A percentile compares a stretch with the other conserved stretches of the same genome.
phyloP scores from a whole-genome alignment of 2,113 vertebrate species.

The Phyllopteryx taeniolatus region DNA sequence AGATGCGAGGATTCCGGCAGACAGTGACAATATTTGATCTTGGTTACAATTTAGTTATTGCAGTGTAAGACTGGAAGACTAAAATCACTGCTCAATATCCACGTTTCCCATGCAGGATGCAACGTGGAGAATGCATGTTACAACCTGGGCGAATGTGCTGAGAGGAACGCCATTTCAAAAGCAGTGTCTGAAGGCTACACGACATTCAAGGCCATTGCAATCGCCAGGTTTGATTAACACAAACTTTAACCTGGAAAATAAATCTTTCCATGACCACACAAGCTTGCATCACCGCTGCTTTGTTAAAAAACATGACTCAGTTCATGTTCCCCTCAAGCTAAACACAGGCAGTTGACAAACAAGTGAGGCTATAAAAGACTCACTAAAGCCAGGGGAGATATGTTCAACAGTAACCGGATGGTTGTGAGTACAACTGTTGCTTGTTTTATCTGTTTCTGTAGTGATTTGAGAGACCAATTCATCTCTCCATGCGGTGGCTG shows the following conservation, averaged over 20 bases:
- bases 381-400: background rate
- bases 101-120: conserved; percentile 77
- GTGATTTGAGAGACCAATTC: conserved; percentile 79
- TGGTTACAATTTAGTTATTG: background rate
- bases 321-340: background rate
- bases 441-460: conserved; percentile 52
- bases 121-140: conserved; percentile 87
- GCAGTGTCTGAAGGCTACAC: conserved; percentile 84
- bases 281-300: background rate
- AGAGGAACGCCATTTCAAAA: conserved; percentile 82
- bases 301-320: background rate
- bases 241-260: background rate
- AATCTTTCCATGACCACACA: background rate
- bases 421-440: background rate
- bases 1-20: no score
- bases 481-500: conserved; percentile 87
- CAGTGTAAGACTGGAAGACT: background rate
- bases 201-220: conserved; percentile 85
- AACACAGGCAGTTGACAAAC: background rate
- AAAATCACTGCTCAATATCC: background rate
- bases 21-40: no score
- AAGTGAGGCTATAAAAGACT: background rate
- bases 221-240: conserved; percentile 74
- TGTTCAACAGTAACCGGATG: background rate
- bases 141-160: conserved; percentile 82